Percentiles rank a stretch among this genome's conserved stretches.
phyloP scores from a whole-genome alignment of 2,888 invertebrate species.

The Catocala fraxini region DNA sequence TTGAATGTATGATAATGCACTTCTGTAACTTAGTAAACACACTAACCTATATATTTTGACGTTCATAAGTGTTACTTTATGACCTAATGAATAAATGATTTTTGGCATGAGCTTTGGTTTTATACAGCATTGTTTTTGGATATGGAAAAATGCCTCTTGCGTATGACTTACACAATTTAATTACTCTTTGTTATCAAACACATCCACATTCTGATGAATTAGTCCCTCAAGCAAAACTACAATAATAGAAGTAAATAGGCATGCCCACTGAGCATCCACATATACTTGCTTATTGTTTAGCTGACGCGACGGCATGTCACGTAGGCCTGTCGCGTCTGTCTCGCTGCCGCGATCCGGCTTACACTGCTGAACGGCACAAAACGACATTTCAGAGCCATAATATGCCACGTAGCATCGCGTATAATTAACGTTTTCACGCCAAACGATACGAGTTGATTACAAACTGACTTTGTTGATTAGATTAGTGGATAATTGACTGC shows the following conservation, averaged over 20 bases:
- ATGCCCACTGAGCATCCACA: not conserved
- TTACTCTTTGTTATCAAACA: too few species aligned
- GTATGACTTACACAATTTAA: too few species aligned
- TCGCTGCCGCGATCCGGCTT: constrained; percentile 7
- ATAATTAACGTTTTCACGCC: not conserved
- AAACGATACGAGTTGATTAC: not conserved
- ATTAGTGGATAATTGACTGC: too few species aligned
- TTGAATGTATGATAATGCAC: too few species aligned
- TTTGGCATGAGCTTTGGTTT: too few species aligned
- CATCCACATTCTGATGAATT: not conserved
- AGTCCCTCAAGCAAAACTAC: not conserved
- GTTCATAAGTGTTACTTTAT: too few species aligned
- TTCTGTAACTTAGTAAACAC: too few species aligned
- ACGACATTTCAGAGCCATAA: constrained; percentile 1
- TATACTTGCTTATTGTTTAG: constrained; percentile 8
- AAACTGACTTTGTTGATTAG: not conserved
- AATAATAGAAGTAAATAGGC: not conserved
- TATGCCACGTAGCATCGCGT: not conserved
- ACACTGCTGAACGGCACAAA: constrained; percentile 6
- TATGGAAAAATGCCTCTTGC: too few species aligned
- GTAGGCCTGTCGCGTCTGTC: constrained; percentile 33
- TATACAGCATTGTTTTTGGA: too few species aligned
- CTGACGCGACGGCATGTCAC: constrained; percentile 39
- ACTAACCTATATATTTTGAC: too few species aligned
- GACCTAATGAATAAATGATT: too few species aligned